These are phyloP conservation scores for Brassicogethes aeneus DNA, from an alignment of 2,888 invertebrate species.

Conservation along the genomic window DNA sequence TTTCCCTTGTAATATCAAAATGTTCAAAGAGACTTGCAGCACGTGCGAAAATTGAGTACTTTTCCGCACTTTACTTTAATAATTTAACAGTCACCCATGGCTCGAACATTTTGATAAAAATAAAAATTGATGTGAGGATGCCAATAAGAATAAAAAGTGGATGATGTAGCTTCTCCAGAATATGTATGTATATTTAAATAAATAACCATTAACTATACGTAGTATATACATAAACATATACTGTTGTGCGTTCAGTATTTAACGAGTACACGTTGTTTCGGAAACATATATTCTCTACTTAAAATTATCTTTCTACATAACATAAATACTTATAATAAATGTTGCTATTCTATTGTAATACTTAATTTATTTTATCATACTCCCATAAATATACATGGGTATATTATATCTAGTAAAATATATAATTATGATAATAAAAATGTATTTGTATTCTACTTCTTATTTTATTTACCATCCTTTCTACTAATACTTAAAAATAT, in stretches of 20 bases:
- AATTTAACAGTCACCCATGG: too few relatives aligned
- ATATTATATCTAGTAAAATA: constrained; percentile 43
- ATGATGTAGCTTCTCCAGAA: constrained; percentile 31
- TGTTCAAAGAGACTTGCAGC: not conserved
- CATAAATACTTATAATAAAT: constrained; percentile 39
- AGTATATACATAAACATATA: constrained; percentile 31
- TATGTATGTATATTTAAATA: constrained; percentile 38
- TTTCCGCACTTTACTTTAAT: not conserved
- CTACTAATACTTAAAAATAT: constrained; percentile 11
- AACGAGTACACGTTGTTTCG: constrained; percentile 43
- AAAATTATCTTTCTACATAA: constrained; percentile 41
- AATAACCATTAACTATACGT: constrained; percentile 34
- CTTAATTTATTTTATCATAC: constrained; percentile 43
- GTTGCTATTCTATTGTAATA: constrained; percentile 43
- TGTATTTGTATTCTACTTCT: constrained; percentile 41
- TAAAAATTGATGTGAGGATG: constrained; percentile 40
- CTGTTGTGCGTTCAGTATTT: constrained; percentile 40
- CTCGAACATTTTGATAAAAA: too few relatives aligned
- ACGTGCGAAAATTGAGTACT: too few relatives aligned
- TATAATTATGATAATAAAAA: constrained; percentile 44
- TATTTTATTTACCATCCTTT: constrained; percentile 8
- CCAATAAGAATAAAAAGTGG: constrained; percentile 36
- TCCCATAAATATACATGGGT: constrained; percentile 40
- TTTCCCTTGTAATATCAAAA: not conserved
- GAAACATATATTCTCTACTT: constrained; percentile 39